phyloP scores from a whole-genome alignment of 2,888 invertebrate species.

The Alentia gelatinosa region DNA sequence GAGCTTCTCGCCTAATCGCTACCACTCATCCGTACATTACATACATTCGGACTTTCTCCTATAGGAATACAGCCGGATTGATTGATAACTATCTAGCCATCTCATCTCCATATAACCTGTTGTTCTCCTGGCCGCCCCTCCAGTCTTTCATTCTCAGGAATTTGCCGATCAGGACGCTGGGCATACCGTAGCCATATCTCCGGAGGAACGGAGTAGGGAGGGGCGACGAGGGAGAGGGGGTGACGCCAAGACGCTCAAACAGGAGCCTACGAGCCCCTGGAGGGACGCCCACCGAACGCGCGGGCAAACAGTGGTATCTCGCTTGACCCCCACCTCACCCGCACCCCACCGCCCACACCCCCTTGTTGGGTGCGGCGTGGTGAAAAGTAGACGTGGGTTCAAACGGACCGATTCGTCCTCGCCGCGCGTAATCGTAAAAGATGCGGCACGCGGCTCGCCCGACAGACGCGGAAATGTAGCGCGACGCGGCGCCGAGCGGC shows the following conservation, averaged over 20 bases:
- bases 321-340: background rate
- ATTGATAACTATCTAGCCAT: background rate
- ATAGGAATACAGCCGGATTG: background rate
- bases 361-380: background rate
- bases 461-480: background rate
- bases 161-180: background rate
- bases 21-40: background rate
- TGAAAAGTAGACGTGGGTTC: background rate
- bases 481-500: background rate
- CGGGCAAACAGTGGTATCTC: constrained; percentile 9
- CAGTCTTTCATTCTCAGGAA: background rate
- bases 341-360: background rate
- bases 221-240: background rate
- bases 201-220: background rate
- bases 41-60: background rate
- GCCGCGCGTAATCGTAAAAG: background rate
- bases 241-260: background rate
- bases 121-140: background rate
- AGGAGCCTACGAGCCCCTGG: background rate
- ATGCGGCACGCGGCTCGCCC: background rate
- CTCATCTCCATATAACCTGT: constrained; percentile 3
- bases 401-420: background rate
- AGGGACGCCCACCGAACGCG: background rate
- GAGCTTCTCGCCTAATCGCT: background rate
- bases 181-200: background rate